These are phyloP conservation scores for Tautogolabrus adspersus DNA, from an alignment of 2,113 vertebrate genomes.

Conservation along the genomic window DNA sequence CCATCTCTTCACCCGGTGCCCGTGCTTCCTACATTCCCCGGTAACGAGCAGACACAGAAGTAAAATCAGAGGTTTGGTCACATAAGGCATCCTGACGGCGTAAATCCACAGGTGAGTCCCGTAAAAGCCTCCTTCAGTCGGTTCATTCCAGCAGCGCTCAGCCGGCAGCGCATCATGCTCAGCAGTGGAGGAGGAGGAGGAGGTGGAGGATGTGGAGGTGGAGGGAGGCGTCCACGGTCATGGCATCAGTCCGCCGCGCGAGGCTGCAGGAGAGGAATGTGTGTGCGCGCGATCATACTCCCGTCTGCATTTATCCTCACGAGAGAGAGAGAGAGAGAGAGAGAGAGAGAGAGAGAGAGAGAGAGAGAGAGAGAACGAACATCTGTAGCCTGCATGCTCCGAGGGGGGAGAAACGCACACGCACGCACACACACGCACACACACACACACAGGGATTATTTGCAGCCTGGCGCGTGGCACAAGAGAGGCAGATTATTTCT, in stretches of 20 bases:
- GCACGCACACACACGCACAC: conserved; percentile 25
- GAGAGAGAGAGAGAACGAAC: conserved; percentile 12
- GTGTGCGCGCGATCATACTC: conserved; percentile 12
- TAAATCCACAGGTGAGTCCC: conserved; percentile 74
- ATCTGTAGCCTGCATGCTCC: conserved; percentile 37
- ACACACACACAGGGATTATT: conserved; percentile 55
- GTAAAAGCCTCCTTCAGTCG: conserved; percentile 61
- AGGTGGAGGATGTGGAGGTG: background rate
- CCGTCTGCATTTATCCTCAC: conserved; percentile 25
- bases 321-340: conserved; percentile 6
- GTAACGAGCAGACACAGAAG: conserved; percentile 86
- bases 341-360: conserved; percentile 8
- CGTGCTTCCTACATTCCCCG: conserved; percentile 86
- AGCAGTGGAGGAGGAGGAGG: conserved; percentile 23
- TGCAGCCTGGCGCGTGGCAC: conserved; percentile 57
- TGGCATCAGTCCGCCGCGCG: conserved; percentile 35
- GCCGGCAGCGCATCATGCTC: conserved; percentile 75
- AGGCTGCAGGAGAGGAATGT: conserved; percentile 16
- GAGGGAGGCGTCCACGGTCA: conserved; percentile 34
- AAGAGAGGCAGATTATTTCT: conserved; percentile 64
- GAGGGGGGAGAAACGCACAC: background rate
- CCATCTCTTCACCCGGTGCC: conserved; percentile 87
- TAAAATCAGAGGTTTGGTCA: conserved; percentile 84
- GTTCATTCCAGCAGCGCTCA: conserved; percentile 60
- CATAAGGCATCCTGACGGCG: conserved; percentile 86